Evolutionary conservation across 2,113 vertebrate genomes (phyloP), one percentile per base, ranked within the genome.

Genomic region (Puntigrus tetrazona): DNA sequence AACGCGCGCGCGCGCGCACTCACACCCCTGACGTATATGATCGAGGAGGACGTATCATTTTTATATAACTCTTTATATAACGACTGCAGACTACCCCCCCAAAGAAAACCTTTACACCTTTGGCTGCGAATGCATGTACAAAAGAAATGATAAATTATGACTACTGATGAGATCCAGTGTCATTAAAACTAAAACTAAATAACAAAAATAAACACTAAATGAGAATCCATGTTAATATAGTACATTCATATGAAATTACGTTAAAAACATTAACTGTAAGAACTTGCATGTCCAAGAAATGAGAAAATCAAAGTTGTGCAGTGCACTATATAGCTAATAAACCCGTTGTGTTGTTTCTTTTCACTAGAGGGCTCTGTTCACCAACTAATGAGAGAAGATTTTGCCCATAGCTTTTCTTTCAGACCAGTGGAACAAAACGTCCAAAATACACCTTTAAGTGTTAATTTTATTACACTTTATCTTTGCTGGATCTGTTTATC

Each of bases 361-460:
- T 22, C 81, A 59, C 81, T 59, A 82, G 81, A 82, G 65, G 81
- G 3, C 69, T 10, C 67, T 73, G 13, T 55, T 80, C 4, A 65
- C n/a, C 8, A 31, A 36, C 34, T 38, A n/a, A 57, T n/a, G 22
- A 57, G 11, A 47, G 43, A 3, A 45, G 45, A 47, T 13, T 45
- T 11, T 43, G 43, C 2, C 43, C 43, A 45, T 14, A 45, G 3
- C 43, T 1, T 45, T 10, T 45, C 43, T 45, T 13, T 55, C 50
- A 22, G 50, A 55, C 50, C 14, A 55, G 22, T 2, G 52, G 20
- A 57, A 9, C 2, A 7, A 6, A 50, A 50, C 47, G 14, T 50
- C 47, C 47, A 50, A 50, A 18, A 55, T 55, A 55, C 20, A 55
- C 1, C 0, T 20, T 52, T 20, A 52, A 52, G 50, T 52, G 18